Conservation (phyloP, 30 jellyfish, hydroid and myxozoan genomes). For the Calvadosia cruxmelitensis region DNA sequence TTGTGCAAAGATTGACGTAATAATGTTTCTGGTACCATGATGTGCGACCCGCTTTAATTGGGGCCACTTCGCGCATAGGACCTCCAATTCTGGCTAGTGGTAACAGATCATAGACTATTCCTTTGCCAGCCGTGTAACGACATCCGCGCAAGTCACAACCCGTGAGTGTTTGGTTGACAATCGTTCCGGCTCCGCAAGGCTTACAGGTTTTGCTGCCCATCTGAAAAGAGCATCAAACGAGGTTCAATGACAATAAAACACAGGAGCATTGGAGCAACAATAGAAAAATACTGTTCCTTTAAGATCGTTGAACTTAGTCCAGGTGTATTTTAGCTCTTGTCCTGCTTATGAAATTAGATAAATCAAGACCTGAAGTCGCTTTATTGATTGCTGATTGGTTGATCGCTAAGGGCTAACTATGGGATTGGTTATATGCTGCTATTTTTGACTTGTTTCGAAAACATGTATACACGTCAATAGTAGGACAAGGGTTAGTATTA, state of each 20-base stretch:
- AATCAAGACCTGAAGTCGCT: too few species aligned
- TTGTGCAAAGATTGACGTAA: constrained; percentile 64
- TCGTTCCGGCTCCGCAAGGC: constrained; percentile 75
- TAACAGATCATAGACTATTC: constrained; percentile 48
- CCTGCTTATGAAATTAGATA: too few species aligned
- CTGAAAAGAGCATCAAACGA: constrained; percentile 4
- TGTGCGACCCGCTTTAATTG: constrained; percentile 1
- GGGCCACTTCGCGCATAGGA: constrained; percentile 62
- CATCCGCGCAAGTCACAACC: constrained; percentile 55
- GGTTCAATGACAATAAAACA: neutral
- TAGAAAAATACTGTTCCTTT: too few species aligned
- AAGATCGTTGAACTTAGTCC: too few species aligned
- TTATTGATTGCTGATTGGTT: too few species aligned
- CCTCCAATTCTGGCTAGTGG: constrained; percentile 76
- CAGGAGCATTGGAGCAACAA: neutral
- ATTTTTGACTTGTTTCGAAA: too few species aligned
- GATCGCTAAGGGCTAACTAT: too few species aligned
- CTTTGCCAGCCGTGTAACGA: constrained; percentile 43
- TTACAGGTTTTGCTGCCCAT: constrained; percentile 42
- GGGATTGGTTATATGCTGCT: too few species aligned
- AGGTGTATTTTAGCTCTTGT: too few species aligned
- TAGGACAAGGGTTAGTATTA: too few species aligned
- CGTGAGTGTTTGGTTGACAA: constrained; percentile 34
- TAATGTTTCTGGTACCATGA: constrained; percentile 38
- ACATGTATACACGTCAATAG: too few species aligned